A percentile compares a stretch with the other conserved stretches of the same genome.
Conservation (phyloP, 2,888 invertebrate genomes). For the Agrochola lychnidis region DNA sequence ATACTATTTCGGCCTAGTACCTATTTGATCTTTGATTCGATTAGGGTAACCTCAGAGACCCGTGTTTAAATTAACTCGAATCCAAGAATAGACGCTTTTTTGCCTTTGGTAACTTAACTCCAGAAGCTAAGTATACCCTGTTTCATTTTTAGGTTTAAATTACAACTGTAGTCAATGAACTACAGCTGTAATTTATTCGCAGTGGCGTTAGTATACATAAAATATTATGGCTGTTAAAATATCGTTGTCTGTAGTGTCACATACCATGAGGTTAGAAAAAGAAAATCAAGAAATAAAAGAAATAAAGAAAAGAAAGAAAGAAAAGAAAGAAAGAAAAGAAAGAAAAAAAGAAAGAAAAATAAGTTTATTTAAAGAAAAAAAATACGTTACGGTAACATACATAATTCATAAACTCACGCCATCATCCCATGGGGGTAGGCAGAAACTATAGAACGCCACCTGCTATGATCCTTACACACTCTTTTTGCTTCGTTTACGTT, state of each 20-base stretch:
- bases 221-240: neutral
- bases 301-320: too few relatives aligned
- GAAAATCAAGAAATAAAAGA: too few relatives aligned
- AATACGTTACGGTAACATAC: too few relatives aligned
- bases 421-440: neutral
- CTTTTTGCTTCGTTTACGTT: neutral
- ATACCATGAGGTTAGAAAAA: neutral
- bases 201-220: neutral
- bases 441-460: neutral
- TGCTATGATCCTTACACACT: neutral
- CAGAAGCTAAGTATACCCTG: neutral
- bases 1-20: conserved; percentile 17
- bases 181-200: too few relatives aligned
- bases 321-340: too few relatives aligned
- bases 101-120: neutral
- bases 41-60: conserved; percentile 16
- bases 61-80: conserved; percentile 7
- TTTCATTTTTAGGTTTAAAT: neutral
- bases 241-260: neutral
- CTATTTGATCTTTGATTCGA: conserved; percentile 34
- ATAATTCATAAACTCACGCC: neutral
- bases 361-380: too few relatives aligned
- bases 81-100: neutral
- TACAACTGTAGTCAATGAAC: neutral
- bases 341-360: too few relatives aligned